Evolutionary conservation across 2,888 invertebrate species (phyloP), one percentile per base, ranked within the genome.

Genomic region (Mesoligia furuncula): DNA sequence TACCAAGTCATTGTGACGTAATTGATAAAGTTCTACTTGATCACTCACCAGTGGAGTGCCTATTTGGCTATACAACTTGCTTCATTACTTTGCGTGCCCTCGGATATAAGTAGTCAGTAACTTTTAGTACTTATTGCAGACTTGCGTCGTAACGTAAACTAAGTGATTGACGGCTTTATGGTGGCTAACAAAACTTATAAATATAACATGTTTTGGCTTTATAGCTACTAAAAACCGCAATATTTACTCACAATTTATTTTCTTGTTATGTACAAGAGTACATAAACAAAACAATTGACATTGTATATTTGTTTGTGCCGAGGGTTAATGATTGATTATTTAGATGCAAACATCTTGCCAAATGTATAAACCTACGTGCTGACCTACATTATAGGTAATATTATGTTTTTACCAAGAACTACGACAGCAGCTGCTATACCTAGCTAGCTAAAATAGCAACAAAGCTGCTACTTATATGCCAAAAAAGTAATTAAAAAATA

Each of bases 11-110:
- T 85, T 39, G 83, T 78, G 78, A 75, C 83, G 84, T 89, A 88
- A 88, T 88, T 87, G 87, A 80, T 87, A 87, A 89, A 88, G 85
- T 88, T 88, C 83, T 77, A 84, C 87, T 87, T 86, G 80, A 91
- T 82, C 82, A 84, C 88, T 79, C 81, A 83, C 69, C 69, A 85
- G 78, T 84, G 75, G 84, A 75, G 77, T 77, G 73, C 75, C 73
- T 83, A 75, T 86, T 84, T 84, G 82, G 64, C 81, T 79, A 81
- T 75, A 84, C 76, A 83, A 85, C 70, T 86, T 82, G 75, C 76
- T 80, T 83, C 83, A 84, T 85, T 83, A 79, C 73, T 78, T 85
- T 79, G 67, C 75, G 72, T 79, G 80, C 68, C 61, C 68, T 31
- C n/a, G 75, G 69, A 77, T 73, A 75, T 74, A n/a, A n/a, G n/a